Conservation (phyloP, 2,797 vertebrate species). For the Sebastes variabilis region DNA sequence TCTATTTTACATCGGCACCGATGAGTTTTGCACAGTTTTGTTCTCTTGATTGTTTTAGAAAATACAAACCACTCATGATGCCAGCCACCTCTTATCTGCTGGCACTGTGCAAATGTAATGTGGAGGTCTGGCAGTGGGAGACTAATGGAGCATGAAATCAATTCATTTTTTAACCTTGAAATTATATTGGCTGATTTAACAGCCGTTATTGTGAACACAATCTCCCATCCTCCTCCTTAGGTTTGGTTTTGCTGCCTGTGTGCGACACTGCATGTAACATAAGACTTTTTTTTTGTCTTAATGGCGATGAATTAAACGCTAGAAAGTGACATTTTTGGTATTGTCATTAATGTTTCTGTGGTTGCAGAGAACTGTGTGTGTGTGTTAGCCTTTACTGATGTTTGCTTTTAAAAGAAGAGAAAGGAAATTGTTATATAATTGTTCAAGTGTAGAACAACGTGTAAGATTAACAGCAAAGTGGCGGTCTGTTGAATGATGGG, state of each 20-base stretch:
- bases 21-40: background rate
- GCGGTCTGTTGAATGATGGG: constrained; percentile 42
- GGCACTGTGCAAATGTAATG: background rate
- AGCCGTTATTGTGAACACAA: background rate
- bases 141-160: constrained; percentile 23
- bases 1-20: background rate
- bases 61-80: background rate
- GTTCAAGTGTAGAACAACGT: constrained; percentile 15
- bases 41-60: background rate
- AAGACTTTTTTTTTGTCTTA: background rate
- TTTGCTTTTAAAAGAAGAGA: background rate
- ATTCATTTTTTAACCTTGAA: constrained; percentile 39
- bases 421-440: constrained; percentile 15
- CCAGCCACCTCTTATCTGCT: constrained; percentile 9
- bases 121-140: constrained; percentile 3
- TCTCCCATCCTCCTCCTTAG: background rate
- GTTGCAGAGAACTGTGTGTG: background rate
- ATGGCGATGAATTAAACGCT: background rate
- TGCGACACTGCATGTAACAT: background rate
- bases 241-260: background rate
- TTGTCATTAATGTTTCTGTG: background rate
- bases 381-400: background rate
- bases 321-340: background rate
- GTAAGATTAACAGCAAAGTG: constrained; percentile 39
- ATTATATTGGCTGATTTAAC: background rate